Evolutionary conservation across 2,113 vertebrate species (phyloP).

Genomic region (Phasianus colchicus): DNA sequence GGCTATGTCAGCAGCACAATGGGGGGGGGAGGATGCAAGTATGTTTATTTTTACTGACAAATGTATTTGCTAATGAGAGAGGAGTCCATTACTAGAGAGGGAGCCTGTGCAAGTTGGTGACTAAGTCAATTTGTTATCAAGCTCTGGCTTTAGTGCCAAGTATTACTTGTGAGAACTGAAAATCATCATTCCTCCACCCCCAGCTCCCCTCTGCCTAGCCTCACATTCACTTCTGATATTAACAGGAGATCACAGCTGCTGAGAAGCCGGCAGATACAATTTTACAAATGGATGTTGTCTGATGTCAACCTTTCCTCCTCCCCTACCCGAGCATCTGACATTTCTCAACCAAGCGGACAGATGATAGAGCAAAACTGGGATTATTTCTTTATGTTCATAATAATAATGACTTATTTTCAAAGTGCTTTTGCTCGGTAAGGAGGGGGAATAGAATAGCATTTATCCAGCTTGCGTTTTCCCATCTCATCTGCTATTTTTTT

Average conservation of each 20-base stretch:
- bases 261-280: slow-evolving; percentile 53
- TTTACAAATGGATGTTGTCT: slow-evolving; percentile 66
- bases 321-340: slow-evolving; percentile 21
- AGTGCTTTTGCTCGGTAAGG: slow-evolving; percentile 34
- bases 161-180: slow-evolving; percentile 42
- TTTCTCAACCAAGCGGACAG: slow-evolving; percentile 21
- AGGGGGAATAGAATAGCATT: not conserved
- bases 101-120: slow-evolving; percentile 17
- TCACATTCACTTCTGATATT: slow-evolving; percentile 44
- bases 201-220: slow-evolving; percentile 23
- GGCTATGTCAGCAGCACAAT: slow-evolving; percentile 43
- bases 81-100: slow-evolving; percentile 41
- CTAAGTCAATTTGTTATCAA: slow-evolving; percentile 47
- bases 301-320: slow-evolving; percentile 38
- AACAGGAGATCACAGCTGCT: slow-evolving; percentile 48
- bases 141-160: slow-evolving; percentile 46
- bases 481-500: not conserved
- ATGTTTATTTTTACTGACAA: slow-evolving; percentile 45
- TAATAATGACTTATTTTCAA: slow-evolving; percentile 53
- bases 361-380: slow-evolving; percentile 52
- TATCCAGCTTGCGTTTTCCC: slow-evolving; percentile 22
- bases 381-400: slow-evolving; percentile 50
- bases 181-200: slow-evolving; percentile 6
- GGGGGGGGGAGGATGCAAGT: not conserved
- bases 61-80: slow-evolving; percentile 57